A percentile compares a stretch with the other conserved stretches of the same genome.
These are phyloP conservation scores for Athetis lepigone DNA, from an alignment of 2,888 invertebrate species.

Conservation along the genomic window DNA sequence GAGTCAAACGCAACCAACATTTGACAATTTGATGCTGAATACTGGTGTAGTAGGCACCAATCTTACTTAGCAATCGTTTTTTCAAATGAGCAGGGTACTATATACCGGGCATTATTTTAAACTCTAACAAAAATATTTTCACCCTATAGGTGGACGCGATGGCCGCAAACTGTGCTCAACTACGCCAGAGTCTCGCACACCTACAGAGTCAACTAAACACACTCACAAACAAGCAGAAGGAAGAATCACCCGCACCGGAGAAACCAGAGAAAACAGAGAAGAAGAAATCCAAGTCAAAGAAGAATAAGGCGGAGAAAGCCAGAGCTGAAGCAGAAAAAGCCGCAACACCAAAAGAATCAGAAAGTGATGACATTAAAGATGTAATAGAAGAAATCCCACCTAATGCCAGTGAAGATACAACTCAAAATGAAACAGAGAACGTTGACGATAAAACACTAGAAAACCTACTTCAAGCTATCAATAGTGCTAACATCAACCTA, in stretches of 20 bases:
- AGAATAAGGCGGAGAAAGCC: conserved; percentile 74
- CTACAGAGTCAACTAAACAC: conserved; percentile 90
- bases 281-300: conserved; percentile 85
- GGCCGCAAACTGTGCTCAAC: conserved; percentile 91
- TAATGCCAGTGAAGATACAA: conserved; percentile 57
- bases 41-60: too few species aligned
- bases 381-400: conserved; percentile 62
- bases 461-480: conserved; percentile 81
- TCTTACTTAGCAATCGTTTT: too few species aligned
- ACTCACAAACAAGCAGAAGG: conserved; percentile 78
- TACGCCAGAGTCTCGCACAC: conserved; percentile 91
- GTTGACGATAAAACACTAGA: conserved; percentile 79
- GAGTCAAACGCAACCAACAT: too few species aligned
- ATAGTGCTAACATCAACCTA: conserved; percentile 78
- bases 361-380: conserved; percentile 59
- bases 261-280: conserved; percentile 69
- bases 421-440: conserved; percentile 67
- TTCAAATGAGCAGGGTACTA: background rate
- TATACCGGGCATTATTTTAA: background rate
- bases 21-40: too few species aligned
- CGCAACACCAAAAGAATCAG: conserved; percentile 62
- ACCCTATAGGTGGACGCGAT: conserved; percentile 89
- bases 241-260: conserved; percentile 80
- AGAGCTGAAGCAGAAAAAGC: conserved; percentile 67
- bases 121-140: background rate